phyloP scores from a whole-genome alignment of 1,140 invertebrate genomes.

The Leptinotarsa defecta region DNA sequence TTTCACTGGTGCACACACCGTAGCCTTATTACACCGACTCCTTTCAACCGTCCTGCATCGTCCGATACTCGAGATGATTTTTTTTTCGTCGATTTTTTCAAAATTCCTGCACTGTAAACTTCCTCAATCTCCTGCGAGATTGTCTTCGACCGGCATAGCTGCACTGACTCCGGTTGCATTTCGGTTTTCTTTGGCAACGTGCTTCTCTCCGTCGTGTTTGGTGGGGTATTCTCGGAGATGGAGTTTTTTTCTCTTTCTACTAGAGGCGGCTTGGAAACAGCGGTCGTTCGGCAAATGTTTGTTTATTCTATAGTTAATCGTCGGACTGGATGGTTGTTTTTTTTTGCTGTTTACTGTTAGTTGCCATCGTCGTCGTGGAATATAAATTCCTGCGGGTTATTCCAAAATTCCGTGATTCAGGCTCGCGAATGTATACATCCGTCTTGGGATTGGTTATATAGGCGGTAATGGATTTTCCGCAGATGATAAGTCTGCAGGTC shows the following conservation, averaged over 20 bases:
- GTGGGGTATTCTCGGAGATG: background rate
- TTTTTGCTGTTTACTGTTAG: background rate
- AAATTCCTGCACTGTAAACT: too few species aligned
- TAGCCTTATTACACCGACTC: background rate
- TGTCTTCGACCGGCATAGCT: background rate
- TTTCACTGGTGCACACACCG: constrained; percentile 1
- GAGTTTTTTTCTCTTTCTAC: background rate
- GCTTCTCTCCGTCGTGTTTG: background rate
- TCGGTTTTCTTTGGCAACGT: background rate
- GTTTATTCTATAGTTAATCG: background rate
- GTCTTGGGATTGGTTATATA: too few species aligned
- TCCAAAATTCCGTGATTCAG: too few species aligned
- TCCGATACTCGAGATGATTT: background rate
- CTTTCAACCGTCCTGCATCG: background rate
- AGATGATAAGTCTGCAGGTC: too few species aligned
- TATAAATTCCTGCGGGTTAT: too few species aligned
- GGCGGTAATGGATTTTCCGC: too few species aligned
- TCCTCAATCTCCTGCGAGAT: background rate
- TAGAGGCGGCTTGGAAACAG: background rate
- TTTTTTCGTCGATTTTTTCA: background rate
- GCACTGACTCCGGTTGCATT: background rate
- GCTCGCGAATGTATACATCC: too few species aligned
- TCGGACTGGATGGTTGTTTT: background rate
- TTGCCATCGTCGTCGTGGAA: too few species aligned
- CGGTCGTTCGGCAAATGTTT: background rate